These are phyloP conservation scores for Plecotus auritus DNA, from an alignment of 2,113 vertebrate species.

Conservation along the genomic window DNA sequence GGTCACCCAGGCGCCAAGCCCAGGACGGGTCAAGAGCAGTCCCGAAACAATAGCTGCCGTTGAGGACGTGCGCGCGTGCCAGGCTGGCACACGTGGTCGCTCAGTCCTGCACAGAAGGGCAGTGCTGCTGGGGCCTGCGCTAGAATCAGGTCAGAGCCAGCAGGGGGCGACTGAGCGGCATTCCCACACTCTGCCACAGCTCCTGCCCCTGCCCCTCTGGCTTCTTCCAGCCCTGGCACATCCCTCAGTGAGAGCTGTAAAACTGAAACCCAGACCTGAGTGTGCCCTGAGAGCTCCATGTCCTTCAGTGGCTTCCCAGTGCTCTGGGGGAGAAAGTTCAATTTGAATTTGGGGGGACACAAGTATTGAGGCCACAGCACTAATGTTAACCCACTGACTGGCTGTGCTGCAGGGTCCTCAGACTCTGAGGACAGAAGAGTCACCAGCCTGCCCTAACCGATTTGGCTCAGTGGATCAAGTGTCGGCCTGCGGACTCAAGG, in stretches of 20 bases:
- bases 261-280: fast-evolving
- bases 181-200: fast-evolving
- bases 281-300: fast-evolving
- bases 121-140: fast-evolving
- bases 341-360: fast-evolving
- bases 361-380: not conserved
- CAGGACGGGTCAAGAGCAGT: not conserved
- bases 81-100: fast-evolving
- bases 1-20: not conserved
- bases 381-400: fast-evolving
- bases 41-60: fast-evolving
- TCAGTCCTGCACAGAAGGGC: not conserved
- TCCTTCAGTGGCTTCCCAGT: not conserved
- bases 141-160: fast-evolving
- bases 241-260: fast-evolving
- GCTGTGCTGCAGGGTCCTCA: no score
- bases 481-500: no score
- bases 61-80: fast-evolving
- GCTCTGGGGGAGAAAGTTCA: not conserved
- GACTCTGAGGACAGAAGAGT: no score
- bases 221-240: fast-evolving
- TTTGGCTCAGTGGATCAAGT: no score
- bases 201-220: fast-evolving
- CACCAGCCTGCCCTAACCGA: not conserved
- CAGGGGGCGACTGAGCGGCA: fast-evolving